A percentile compares a stretch with the other conserved stretches of the same genome.
Conservation (phyloP, 2,113 vertebrate species). For the Gavia stellata region DNA sequence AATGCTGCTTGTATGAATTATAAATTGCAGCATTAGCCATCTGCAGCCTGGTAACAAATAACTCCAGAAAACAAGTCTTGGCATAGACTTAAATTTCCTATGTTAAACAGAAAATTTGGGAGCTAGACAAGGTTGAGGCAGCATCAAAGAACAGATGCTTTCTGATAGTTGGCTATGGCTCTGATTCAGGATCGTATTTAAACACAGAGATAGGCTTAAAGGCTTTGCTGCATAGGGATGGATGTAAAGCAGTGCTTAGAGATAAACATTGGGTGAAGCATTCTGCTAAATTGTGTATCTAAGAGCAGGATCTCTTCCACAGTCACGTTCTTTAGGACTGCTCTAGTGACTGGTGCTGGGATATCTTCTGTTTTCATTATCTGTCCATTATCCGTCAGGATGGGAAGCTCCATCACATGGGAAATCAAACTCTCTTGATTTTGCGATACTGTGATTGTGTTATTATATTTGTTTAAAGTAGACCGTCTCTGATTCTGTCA, state of each 20-base stretch:
- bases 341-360: neutral
- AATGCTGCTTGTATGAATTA: neutral
- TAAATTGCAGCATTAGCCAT: neutral
- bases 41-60: slow-evolving; percentile 10
- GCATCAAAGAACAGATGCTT: slow-evolving; percentile 32
- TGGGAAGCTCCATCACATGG: neutral
- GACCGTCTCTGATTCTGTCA: neutral
- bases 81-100: neutral
- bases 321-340: neutral
- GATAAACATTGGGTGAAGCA: neutral
- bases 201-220: neutral
- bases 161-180: slow-evolving; percentile 6
- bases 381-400: neutral
- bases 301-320: neutral
- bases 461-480: neutral
- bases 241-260: neutral
- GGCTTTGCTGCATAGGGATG: neutral
- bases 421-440: neutral
- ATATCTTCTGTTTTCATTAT: neutral
- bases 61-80: slow-evolving; percentile 27
- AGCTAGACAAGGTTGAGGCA: slow-evolving; percentile 15
- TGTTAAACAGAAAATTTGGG: neutral
- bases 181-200: slow-evolving; percentile 9
- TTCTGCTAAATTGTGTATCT: neutral
- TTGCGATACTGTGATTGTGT: neutral